phyloP scores from a whole-genome alignment of 2,888 invertebrate species.

The Pristionchus japonicus region DNA sequence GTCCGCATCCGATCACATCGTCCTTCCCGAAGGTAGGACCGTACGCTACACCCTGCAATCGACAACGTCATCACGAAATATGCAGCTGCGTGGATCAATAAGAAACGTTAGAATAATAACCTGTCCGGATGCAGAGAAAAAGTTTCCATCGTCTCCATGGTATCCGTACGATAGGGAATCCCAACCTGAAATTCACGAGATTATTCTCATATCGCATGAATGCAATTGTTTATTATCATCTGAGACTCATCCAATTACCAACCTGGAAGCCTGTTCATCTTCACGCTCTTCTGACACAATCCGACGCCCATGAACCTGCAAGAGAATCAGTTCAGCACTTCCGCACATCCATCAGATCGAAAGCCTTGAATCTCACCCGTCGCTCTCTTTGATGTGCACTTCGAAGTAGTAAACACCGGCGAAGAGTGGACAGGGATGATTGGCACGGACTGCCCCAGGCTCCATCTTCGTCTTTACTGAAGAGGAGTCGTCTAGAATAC shows the following conservation, averaged over 20 bases:
- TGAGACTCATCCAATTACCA: slow-evolving; percentile 49
- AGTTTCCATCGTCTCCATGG: slow-evolving; percentile 99
- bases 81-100: not conserved
- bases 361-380: slow-evolving; percentile 9
- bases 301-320: slow-evolving; percentile 95
- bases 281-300: slow-evolving; percentile 93
- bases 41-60: slow-evolving; percentile 30
- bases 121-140: slow-evolving; percentile 83
- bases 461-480: slow-evolving; percentile 85
- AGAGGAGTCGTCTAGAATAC: no score
- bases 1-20: slow-evolving; percentile 90
- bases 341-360: not conserved
- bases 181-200: slow-evolving; percentile 87
- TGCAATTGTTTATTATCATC: not conserved
- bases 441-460: slow-evolving; percentile 96
- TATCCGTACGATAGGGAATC: slow-evolving; percentile 99
- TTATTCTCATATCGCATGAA: no score
- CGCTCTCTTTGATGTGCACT: slow-evolving; percentile 78
- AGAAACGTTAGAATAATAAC: not conserved
- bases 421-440: slow-evolving; percentile 93
- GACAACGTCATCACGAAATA: no score
- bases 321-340: not conserved
- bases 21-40: slow-evolving; percentile 23
- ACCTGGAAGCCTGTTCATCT: slow-evolving; percentile 97
- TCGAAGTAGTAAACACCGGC: slow-evolving; percentile 99